Evolutionary conservation across 2,113 vertebrate genomes (phyloP).

Genomic region (Dolichotis patagonum): DNA sequence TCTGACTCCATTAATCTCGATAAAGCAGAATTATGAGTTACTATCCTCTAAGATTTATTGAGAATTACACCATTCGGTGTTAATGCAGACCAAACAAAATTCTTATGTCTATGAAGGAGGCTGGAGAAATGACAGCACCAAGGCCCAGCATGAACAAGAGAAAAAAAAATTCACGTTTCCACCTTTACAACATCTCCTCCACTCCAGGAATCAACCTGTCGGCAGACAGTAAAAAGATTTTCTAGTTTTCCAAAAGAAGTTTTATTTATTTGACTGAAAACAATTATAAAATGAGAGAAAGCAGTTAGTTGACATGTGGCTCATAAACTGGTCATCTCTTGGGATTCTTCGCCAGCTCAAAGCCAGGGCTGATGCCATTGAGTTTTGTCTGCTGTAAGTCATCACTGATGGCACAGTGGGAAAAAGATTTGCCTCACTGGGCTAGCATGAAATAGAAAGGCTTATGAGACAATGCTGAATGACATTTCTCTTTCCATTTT

Average conservation of each 20-base stretch:
- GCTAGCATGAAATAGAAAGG: neutral
- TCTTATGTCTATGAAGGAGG: neutral
- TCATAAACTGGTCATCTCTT: neutral
- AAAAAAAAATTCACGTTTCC: neutral
- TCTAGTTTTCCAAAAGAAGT: neutral
- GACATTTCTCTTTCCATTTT: neutral
- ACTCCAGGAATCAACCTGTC: neutral
- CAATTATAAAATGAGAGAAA: neutral
- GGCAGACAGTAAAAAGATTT: neutral
- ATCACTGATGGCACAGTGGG: neutral
- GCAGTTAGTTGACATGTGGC: neutral
- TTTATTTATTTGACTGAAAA: neutral
- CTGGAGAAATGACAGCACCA: constrained; percentile 21
- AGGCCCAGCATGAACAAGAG: neutral
- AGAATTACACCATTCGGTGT: neutral
- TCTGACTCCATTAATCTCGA: neutral
- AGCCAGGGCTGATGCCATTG: constrained; percentile 66
- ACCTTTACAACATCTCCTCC: neutral
- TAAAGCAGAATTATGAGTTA: neutral
- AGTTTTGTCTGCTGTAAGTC: neutral
- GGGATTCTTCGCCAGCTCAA: constrained; percentile 61
- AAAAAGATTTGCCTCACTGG: neutral
- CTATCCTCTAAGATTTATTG: neutral
- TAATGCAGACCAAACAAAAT: constrained; percentile 67
- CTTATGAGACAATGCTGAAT: neutral